Evolutionary conservation across 2,113 vertebrate species (phyloP).

Genomic region (Atrichornis clamosus): DNA sequence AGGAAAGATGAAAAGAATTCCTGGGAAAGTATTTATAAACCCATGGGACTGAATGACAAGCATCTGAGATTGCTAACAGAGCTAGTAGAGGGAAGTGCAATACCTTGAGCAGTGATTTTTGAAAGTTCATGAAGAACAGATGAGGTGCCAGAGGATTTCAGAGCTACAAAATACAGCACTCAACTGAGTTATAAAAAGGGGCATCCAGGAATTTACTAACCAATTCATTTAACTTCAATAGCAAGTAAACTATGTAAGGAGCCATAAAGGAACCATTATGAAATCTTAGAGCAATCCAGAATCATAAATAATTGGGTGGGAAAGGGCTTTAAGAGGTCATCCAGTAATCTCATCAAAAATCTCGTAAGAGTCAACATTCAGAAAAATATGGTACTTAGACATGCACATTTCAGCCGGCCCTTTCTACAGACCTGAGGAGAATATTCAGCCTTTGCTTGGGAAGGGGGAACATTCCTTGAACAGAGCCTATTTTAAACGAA

Average conservation of each 20-base stretch:
- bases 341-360: constrained; percentile 51
- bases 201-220: constrained; percentile 54
- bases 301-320: constrained; percentile 51
- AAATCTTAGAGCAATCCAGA: constrained; percentile 25
- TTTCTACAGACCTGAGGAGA: background rate
- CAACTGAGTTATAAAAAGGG: constrained; percentile 51
- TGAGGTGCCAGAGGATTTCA: constrained; percentile 55
- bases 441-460: background rate
- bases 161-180: constrained; percentile 55
- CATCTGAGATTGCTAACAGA: constrained; percentile 31
- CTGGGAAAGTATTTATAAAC: constrained; percentile 55
- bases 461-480: background rate
- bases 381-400: background rate
- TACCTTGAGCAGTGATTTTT: constrained; percentile 44
- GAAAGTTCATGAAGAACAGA: constrained; percentile 58
- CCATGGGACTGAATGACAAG: constrained; percentile 3
- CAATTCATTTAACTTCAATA: constrained; percentile 58
- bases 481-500: background rate
- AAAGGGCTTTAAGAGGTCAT: constrained; percentile 60
- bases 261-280: constrained; percentile 57
- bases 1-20: constrained; percentile 63
- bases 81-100: background rate
- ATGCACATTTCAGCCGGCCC: background rate
- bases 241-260: constrained; percentile 42
- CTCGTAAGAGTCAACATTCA: constrained; percentile 24